A percentile compares a stretch with the other conserved stretches of the same genome.
phyloP scores from a whole-genome alignment of 2,888 invertebrate species.

The Melanotus villosus region DNA sequence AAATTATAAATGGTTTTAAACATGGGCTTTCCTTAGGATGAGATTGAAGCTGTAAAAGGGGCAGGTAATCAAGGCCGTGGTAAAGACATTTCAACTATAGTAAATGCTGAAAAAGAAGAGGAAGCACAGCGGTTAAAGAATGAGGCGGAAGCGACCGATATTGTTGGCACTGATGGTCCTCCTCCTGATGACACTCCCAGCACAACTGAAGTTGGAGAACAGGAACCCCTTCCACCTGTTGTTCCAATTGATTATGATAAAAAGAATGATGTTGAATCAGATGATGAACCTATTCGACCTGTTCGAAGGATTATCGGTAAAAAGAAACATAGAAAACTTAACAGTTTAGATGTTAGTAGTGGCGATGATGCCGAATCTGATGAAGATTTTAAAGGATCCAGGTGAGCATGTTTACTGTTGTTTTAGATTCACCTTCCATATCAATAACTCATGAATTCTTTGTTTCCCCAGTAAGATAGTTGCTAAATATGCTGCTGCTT shows the following conservation, averaged over 20 bases:
- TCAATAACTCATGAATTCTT: too few species aligned
- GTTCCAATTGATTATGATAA: constrained; percentile 49
- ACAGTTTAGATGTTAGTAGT: constrained; percentile 83
- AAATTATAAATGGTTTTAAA: too few species aligned
- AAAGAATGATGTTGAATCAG: constrained; percentile 59
- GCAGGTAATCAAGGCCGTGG: constrained; percentile 88
- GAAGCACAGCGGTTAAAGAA: constrained; percentile 47
- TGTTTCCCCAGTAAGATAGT: too few species aligned
- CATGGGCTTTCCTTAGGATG: constrained; percentile 74
- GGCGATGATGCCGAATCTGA: constrained; percentile 88
- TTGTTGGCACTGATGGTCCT: constrained; percentile 41
- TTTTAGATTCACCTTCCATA: too few species aligned
- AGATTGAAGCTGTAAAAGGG: constrained; percentile 81
- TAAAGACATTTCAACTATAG: constrained; percentile 93
- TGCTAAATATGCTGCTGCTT: too few species aligned
- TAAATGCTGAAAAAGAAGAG: constrained; percentile 80
- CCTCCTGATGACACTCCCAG: constrained; percentile 38
- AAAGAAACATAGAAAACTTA: constrained; percentile 83
- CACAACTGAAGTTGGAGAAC: constrained; percentile 33
- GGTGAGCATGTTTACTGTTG: constrained; percentile 66
- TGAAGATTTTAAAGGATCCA: constrained; percentile 92
- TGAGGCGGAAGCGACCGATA: background rate
- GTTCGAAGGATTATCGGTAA: constrained; percentile 62
- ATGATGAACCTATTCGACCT: constrained; percentile 62
- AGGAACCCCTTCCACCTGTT: constrained; percentile 48